Base-by-base conservation (phyloP, 2,113 vertebrate genomes). In the Lepidothrix coronata region DNA sequence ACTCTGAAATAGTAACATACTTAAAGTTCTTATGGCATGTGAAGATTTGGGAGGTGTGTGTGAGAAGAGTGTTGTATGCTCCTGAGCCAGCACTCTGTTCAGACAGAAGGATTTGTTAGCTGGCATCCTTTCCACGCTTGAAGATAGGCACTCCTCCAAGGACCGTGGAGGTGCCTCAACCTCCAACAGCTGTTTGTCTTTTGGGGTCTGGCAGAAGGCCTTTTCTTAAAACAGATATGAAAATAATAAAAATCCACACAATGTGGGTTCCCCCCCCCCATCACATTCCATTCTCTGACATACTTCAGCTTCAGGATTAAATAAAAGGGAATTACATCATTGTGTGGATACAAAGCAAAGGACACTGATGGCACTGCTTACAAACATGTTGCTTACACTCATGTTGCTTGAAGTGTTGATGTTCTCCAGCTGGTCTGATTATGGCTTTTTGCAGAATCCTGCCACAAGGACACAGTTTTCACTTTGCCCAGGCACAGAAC, bases 401-500 rank as follows among this genome's bases (percentile, higher is more conserved):
- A 13, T n/a, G 8, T 68, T 81, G 30, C 33, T 61, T 68, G 3
- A 85, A 90, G 16, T 15, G 10, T 51, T 85, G 51, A n/a, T 68
- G 19, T n/a, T 89, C 63, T 81, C 21, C 65, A 83, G 27, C 27
- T 63, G 15, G 48, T 73, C 86, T 95, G 44, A 80, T 88, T 82
- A 58, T 57, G 43, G 5, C 57, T 48, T 92, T 81, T 93, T 94
- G 35, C 94, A 97, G 96, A 91, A 58, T n/a, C 86, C 23, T 54
- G 10, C 33, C 91, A 30, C 44, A 80, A 51, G 61, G 85, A 77
- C 46, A 46, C 54, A 65, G 16, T 62, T 28, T 91, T 73, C 8
- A 14, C 55, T 57, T 71, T 98, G 22, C 97, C 97, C 6, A 65
- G 44, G 13, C 97, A 97, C 78, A 91, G 70, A 8, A 93, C 66